A percentile compares a stretch with the other conserved stretches of the same genome.
Evolutionary conservation across 2,113 vertebrate species (phyloP).

Genomic region (Pseudonaja textilis): DNA sequence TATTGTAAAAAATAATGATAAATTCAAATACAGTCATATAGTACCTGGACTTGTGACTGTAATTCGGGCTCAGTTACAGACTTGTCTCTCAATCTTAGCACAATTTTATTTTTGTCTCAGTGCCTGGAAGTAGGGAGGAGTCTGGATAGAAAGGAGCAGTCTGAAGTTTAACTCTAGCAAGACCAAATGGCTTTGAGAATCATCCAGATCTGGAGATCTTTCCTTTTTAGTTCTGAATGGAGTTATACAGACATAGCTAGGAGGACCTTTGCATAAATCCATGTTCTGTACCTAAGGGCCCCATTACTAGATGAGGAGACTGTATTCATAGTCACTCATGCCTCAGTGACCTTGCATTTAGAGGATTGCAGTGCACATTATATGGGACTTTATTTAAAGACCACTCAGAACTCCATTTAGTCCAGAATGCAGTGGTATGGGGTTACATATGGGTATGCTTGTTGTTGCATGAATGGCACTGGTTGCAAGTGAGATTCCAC

Average conservation of each 20-base stretch:
- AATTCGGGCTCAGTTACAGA: neutral
- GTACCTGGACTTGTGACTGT: neutral
- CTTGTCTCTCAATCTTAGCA: neutral
- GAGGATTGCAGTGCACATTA: neutral
- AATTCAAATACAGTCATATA: neutral
- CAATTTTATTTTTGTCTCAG: neutral
- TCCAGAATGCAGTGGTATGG: neutral
- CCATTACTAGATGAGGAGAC: neutral
- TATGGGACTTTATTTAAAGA: neutral
- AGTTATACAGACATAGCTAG: neutral
- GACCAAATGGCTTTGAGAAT: neutral
- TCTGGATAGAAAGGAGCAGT: neutral
- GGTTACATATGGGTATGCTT: neutral
- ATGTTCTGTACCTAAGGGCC: neutral
- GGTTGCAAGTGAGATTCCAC: neutral
- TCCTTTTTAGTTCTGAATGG: neutral
- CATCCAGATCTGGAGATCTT: neutral
- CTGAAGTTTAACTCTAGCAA: neutral
- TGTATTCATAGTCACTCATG: neutral
- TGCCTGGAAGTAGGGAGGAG: neutral
- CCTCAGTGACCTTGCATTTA: neutral
- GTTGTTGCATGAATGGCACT: neutral
- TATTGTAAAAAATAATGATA: neutral
- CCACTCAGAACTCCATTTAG: neutral
- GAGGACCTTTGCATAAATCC: neutral